Conservation (phyloP, 2,797 vertebrate genomes). For the Pangasius sanitwongsei region DNA sequence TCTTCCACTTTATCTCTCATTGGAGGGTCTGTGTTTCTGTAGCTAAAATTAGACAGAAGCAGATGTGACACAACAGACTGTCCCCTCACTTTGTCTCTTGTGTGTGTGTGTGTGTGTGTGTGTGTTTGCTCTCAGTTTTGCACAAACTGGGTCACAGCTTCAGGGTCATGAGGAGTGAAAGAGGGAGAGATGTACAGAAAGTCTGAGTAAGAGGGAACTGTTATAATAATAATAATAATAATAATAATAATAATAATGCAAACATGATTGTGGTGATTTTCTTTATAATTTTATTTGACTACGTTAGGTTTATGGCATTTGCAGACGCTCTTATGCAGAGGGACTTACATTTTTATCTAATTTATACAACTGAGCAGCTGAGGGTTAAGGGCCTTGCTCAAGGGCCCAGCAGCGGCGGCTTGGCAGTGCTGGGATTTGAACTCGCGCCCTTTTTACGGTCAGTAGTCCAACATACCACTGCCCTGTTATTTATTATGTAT, state of each 20-base stretch:
- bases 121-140: neutral
- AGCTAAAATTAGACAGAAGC: slow-evolving; percentile 54
- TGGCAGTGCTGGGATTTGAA: no score
- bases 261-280: neutral
- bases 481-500: neutral
- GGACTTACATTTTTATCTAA: no score
- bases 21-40: slow-evolving; percentile 23
- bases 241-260: neutral
- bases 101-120: neutral
- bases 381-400: no score
- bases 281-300: neutral
- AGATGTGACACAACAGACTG: slow-evolving; percentile 51
- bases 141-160: slow-evolving; percentile 7
- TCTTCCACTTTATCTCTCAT: neutral
- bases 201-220: neutral
- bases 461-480: no score
- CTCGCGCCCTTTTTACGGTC: no score
- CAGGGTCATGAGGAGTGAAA: slow-evolving; percentile 14
- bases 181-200: neutral
- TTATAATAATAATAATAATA: neutral
- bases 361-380: no score
- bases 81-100: slow-evolving; percentile 22
- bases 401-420: no score
- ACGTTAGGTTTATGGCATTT: no score
- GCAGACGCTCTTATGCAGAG: no score